Percentiles rank a stretch among this genome's conserved stretches.
phyloP scores from a whole-genome alignment of 2,888 invertebrate genomes.

The Napeogenes sylphis region DNA sequence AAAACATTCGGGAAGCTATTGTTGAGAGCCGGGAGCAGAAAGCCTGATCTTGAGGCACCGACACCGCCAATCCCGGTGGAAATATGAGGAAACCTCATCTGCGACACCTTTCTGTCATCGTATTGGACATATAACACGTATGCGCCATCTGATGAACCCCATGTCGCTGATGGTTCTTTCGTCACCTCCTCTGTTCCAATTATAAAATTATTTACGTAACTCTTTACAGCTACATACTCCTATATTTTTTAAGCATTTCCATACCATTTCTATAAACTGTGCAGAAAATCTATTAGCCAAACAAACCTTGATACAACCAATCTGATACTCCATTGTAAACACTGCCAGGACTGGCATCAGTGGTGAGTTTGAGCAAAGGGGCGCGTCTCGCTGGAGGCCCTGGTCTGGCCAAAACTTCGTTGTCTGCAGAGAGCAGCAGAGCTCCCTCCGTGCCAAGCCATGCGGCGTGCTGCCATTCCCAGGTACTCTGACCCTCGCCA shows the following conservation, averaged over 20 bases:
- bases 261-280: no score
- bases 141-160: slow-evolving; percentile 90
- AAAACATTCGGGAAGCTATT: slow-evolving; percentile 80
- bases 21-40: slow-evolving; percentile 60
- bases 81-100: slow-evolving; percentile 89
- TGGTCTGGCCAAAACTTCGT: slow-evolving; percentile 91
- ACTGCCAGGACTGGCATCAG: slow-evolving; percentile 85
- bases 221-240: no score
- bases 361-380: slow-evolving; percentile 83
- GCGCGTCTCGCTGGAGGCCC: slow-evolving; percentile 82
- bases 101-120: slow-evolving; percentile 88
- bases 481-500: slow-evolving; percentile 83
- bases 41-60: slow-evolving; percentile 76
- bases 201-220: slow-evolving; percentile 4
- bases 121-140: slow-evolving; percentile 91
- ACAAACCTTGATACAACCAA: slow-evolving; percentile 95
- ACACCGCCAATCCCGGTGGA: slow-evolving; percentile 82
- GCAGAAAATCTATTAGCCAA: not conserved
- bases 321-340: slow-evolving; percentile 96
- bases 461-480: slow-evolving; percentile 87
- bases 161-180: slow-evolving; percentile 87
- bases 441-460: slow-evolving; percentile 90
- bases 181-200: slow-evolving; percentile 89
- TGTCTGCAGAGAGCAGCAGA: slow-evolving; percentile 88
- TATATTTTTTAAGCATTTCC: no score